Base-by-base conservation (phyloP, 2,888 invertebrate species). In the Caenorhabditis sp. region DNA sequence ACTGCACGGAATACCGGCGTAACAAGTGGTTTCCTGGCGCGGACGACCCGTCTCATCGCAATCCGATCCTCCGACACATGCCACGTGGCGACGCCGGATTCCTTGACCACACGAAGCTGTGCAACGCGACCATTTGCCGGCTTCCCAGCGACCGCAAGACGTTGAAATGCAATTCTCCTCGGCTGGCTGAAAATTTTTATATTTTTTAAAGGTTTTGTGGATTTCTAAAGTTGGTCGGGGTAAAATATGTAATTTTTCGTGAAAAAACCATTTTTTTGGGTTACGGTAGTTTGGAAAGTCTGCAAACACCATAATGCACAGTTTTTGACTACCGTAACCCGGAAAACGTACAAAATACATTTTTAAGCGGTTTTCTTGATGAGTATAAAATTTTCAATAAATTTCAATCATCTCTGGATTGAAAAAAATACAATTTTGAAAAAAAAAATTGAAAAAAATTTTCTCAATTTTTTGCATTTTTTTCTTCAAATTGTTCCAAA, bases 101-200 rank as follows among this genome's bases (percentile, higher is more conserved):
- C 88, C 88, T 60, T 86, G 85, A 15, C 88, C 88, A 69, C 88
- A 88, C 11, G 86, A 78, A 40, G 83, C 71, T 13, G 84, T 82
- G 61, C 88, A 88, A 44, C 80, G 56, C 8, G 79, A 80, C 88
- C 88, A 88, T 61, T 68, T 56, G 5, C 87, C 85, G 0, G 86
- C 72, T 55, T 86, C 78, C 88, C 88, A 88, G 26, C 80, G 67
- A 20, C 86, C 86, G 24, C 86, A 86, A 6, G 80, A 76, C 26
- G 80, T 78, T 24, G 83, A 81, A 3, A 76, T 51, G 56, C 86
- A 86, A 18, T 74, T 69, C 47, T 85, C 85, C 35, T 84, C 83
- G 11, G 80, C 61, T 18, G 62, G 37, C 86, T 86, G 64, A 5
- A 44, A 22, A 24, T 3, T 40, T 35, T 53, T 5, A 26, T 4